These are phyloP conservation scores for Parthenolecanium corni DNA, from an alignment of 2,888 invertebrate species.

Conservation along the genomic window DNA sequence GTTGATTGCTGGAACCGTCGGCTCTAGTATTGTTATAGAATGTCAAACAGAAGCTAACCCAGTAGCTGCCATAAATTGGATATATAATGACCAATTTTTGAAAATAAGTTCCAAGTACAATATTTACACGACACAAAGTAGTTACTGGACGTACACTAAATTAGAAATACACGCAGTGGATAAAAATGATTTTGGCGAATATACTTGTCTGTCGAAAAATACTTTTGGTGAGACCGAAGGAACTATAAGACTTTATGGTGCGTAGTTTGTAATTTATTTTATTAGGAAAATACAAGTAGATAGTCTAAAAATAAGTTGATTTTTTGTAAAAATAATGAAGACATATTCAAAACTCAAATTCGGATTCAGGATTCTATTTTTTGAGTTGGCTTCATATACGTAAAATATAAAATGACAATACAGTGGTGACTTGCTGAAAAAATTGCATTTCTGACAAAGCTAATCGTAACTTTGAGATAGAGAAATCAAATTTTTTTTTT, in stretches of 20 bases:
- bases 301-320: too few relatives aligned
- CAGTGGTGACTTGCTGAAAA: too few relatives aligned
- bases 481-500: too few relatives aligned
- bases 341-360: too few relatives aligned
- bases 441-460: too few relatives aligned
- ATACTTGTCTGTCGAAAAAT: slow-evolving; percentile 81
- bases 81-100: slow-evolving; percentile 76
- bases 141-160: slow-evolving; percentile 76
- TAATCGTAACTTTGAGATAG: too few relatives aligned
- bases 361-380: too few relatives aligned
- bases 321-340: too few relatives aligned
- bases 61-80: slow-evolving; percentile 85
- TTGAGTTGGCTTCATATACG: too few relatives aligned
- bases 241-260: slow-evolving; percentile 76
- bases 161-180: slow-evolving; percentile 63
- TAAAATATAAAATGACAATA: too few relatives aligned
- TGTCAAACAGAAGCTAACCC: slow-evolving; percentile 87
- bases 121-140: slow-evolving; percentile 35
- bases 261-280: too few relatives aligned
- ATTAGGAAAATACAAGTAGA: too few relatives aligned
- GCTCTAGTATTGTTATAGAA: slow-evolving; percentile 71
- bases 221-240: slow-evolving; percentile 84
- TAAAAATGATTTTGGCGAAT: slow-evolving; percentile 70
- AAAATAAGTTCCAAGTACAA: slow-evolving; percentile 71
- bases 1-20: slow-evolving; percentile 70